phyloP scores from a whole-genome alignment of 2,113 vertebrate genomes.

The Boleophthalmus pectinirostris region DNA sequence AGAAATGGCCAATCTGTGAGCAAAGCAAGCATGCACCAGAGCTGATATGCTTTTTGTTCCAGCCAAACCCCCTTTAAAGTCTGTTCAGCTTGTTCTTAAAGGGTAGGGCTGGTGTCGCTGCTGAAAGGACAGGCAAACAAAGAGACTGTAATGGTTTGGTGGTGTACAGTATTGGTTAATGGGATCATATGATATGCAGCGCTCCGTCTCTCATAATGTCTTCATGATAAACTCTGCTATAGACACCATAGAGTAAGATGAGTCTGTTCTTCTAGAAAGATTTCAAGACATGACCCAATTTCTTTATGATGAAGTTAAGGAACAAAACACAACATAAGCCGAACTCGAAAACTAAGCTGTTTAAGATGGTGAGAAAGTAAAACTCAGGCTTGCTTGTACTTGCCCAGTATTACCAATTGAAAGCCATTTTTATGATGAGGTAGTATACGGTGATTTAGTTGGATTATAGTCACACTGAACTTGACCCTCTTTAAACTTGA shows the following conservation, averaged over 20 bases:
- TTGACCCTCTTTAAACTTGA: not conserved
- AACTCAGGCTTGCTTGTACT: not conserved
- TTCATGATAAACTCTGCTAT: not conserved
- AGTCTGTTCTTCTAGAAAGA: not conserved
- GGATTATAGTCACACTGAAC: not conserved
- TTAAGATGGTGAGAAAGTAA: not conserved
- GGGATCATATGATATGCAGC: not conserved
- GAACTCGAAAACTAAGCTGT: not conserved
- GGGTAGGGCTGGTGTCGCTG: not conserved
- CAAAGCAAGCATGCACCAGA: conserved; percentile 10
- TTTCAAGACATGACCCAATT: not conserved
- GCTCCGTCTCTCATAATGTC: not conserved
- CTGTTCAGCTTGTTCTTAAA: not conserved
- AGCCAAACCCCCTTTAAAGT: not conserved
- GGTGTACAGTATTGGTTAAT: not conserved
- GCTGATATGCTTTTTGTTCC: conserved; percentile 22
- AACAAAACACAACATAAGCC: not conserved
- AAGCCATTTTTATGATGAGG: not conserved
- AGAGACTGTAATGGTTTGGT: conserved; percentile 1
- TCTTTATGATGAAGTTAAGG: not conserved
- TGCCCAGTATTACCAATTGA: not conserved
- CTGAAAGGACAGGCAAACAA: not conserved
- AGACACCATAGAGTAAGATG: not conserved
- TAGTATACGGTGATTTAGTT: not conserved
- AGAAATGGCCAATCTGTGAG: conserved; percentile 14